Percentiles rank a stretch among this genome's conserved stretches.
Conservation (phyloP, 2,797 vertebrate genomes). For the Tokudaia tokunoshimensis region DNA sequence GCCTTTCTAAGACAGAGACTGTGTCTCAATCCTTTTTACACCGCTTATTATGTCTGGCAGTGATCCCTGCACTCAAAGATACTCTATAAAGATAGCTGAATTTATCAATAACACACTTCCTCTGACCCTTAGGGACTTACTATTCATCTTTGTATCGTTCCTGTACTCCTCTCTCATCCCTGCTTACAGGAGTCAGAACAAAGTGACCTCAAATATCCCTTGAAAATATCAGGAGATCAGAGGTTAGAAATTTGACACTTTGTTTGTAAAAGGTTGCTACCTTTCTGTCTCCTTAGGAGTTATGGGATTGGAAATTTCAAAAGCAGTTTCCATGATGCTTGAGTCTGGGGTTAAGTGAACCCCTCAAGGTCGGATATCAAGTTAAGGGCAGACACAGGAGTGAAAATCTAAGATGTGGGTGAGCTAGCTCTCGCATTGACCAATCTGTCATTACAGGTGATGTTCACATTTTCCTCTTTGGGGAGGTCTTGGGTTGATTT, state of each 20-base stretch:
- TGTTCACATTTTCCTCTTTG: slow-evolving; percentile 41
- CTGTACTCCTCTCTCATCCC: not conserved
- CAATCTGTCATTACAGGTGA: not conserved
- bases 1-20: slow-evolving; percentile 46
- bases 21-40: not conserved
- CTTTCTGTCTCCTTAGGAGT: slow-evolving; percentile 22
- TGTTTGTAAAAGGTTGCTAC: slow-evolving; percentile 48
- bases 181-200: not conserved
- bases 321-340: slow-evolving; percentile 37
- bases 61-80: slow-evolving; percentile 36
- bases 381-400: not conserved
- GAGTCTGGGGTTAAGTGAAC: slow-evolving; percentile 25
- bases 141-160: slow-evolving; percentile 42
- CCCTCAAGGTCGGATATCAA: not conserved
- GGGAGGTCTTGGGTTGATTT: not conserved
- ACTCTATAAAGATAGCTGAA: slow-evolving; percentile 26
- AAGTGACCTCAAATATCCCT: slow-evolving; percentile 46
- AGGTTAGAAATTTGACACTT: slow-evolving; percentile 68
- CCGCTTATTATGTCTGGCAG: not conserved
- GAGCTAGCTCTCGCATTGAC: slow-evolving; percentile 1
- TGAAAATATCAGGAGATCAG: slow-evolving; percentile 74
- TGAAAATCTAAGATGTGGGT: slow-evolving; percentile 27
- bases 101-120: slow-evolving; percentile 53
- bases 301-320: slow-evolving; percentile 35
- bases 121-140: not conserved